Base-by-base conservation (phyloP, 2,797 vertebrate genomes). In the Cyclopterus lumpus region DNA sequence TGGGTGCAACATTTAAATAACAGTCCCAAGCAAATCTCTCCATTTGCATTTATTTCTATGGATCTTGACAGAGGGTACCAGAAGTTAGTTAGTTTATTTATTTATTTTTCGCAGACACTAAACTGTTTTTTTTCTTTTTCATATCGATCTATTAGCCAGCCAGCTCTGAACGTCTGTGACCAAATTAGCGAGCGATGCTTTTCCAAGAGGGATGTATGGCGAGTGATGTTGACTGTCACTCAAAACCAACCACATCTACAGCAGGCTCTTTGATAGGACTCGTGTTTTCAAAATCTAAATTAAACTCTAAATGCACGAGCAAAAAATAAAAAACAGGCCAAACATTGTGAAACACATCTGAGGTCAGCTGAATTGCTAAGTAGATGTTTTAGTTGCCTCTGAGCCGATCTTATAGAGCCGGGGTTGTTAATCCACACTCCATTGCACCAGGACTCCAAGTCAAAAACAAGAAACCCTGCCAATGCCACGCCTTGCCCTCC, bases 401-500 rank as follows among this genome's bases (percentile, higher is more conserved):
- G 34, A 64, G 70, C 38, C 26, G 28, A 63, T 79, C 58, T 30
- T 58, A 44, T 30, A 46, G 11, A 36, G 71, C 48, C 55, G 73
- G 57, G 48, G 61, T 48, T 73, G 38, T 63, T 46, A 28, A 55
- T 77, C 71, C 62, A 36, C 30, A 20, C 32, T 71, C 54, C 77
- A 81, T 28, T 91, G 89, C 88, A 91, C 79, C 87, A 92, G 55
- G 55, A 72, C 70, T 69, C 53, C 60, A 80, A 74, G 34, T 77
- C 61, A 84, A 84, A 93, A 88, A 86, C 78, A 88, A 84, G 80
- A 75, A 81, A 57, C 51, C 69, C 62, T 87, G 83, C 81, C 78
- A 82, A 59, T 65, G 80, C 88, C 80, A 79, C 83, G 64, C 84
- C 89, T 84, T 82, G 36, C 65, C 78, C 71, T 75, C 65, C 54